Base-by-base conservation (phyloP, 1,140 invertebrate species). In the Elymnias hypermnestra region DNA sequence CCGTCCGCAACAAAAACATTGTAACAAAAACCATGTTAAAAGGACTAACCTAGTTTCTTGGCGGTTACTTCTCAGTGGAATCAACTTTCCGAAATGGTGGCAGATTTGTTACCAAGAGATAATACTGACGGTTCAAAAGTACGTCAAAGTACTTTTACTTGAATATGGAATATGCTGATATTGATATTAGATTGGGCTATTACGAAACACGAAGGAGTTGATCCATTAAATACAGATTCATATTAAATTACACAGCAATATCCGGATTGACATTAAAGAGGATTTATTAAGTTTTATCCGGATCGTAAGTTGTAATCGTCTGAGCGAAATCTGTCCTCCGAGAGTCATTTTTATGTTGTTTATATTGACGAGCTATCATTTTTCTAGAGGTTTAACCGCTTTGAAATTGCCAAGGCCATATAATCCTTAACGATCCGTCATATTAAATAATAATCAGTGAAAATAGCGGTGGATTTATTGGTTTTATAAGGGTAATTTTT, bases 271-370 rank as follows among this genome's bases (percentile, higher is more conserved):
- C 36, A 37, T 46, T 23, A 29, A 46, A 35, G 13, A 12, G 13
- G 35, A 46, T 46, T 46, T 28, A 46, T 23, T 37, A 25, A 9
- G 14, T 38, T 45, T 46, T 46, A 46, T 38, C 12, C 15, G 10
- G 15, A 37, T 46, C 43, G 43, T 46, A 46, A 46, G 17, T 38
- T 46, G 38, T 46, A 46, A 46, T 38, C 43, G 33, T 7, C 35
- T 33, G 9, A 17, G 23, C 17, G 37, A 38, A 28, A 38, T 35
- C 17, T 8, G 23, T 15, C 33, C 36, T 21, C 28, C 29, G 31
- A 36, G 21, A 36, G 22, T 9, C 31, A 7, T 33, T 33, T 33
- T 33, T 33, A 33, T 33, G 31, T 33, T 33, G 31, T 33, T 33
- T 8, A 43, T 33, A 35, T 33, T 43, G 29, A 33, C 18, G 28